These are phyloP conservation scores for Acanthornis magna DNA, from an alignment of 2,797 vertebrate species.

Conservation along the genomic window DNA sequence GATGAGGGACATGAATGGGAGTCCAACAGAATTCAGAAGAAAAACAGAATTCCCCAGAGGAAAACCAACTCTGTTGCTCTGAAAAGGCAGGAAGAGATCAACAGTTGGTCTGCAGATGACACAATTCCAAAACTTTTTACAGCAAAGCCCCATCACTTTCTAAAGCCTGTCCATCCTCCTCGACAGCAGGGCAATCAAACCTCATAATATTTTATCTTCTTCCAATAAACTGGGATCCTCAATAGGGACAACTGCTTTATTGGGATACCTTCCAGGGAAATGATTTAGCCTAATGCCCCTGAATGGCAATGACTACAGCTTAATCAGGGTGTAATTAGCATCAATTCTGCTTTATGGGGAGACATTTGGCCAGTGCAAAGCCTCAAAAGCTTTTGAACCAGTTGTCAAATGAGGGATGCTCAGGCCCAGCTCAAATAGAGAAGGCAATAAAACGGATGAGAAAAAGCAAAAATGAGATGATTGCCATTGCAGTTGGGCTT, in stretches of 20 bases:
- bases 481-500: not conserved
- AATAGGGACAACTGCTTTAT: constrained; percentile 38
- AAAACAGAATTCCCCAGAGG: not conserved
- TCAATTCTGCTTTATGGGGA: constrained; percentile 49
- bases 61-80: not conserved
- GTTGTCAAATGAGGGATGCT: constrained; percentile 21
- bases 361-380: constrained; percentile 32
- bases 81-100: not conserved
- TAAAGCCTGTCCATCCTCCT: not conserved
- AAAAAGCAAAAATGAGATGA: constrained; percentile 36
- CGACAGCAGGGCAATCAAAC: not conserved
- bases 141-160: not conserved
- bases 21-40: not conserved
- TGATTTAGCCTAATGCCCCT: constrained; percentile 53
- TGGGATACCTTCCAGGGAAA: constrained; percentile 53
- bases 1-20: not conserved
- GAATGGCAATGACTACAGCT: constrained; percentile 10
- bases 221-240: not conserved
- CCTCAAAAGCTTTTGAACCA: constrained; percentile 32
- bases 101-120: not conserved
- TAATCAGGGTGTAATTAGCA: constrained; percentile 62
- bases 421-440: constrained; percentile 15
- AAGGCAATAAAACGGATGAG: constrained; percentile 28
- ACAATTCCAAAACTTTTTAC: not conserved
- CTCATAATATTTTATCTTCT: not conserved